phyloP scores from a whole-genome alignment of 2,888 invertebrate genomes.

The Himalopsyche japonica region DNA sequence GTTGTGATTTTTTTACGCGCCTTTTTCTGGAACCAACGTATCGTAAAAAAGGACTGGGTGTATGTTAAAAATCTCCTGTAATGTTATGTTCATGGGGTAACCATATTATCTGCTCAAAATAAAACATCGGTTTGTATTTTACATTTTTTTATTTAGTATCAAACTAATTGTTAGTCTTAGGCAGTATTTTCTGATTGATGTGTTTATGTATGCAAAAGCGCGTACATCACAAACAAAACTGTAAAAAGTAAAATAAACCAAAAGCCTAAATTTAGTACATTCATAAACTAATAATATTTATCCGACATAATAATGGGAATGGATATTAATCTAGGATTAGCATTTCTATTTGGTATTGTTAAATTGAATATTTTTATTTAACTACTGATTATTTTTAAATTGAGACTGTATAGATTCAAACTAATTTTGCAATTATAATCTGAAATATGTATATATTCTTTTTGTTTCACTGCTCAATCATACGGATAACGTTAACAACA shows the following conservation, averaged over 20 bases:
- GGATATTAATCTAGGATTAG: conserved; percentile 32
- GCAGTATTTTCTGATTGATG: conserved; percentile 24
- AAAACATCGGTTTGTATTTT: neutral
- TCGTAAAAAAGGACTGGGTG: too few relatives aligned
- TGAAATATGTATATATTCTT: too few relatives aligned
- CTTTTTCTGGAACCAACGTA: too few relatives aligned
- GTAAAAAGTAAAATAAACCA: conserved; percentile 10
- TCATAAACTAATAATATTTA: conserved; percentile 5
- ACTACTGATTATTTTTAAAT: neutral
- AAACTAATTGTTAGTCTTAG: conserved; percentile 36
- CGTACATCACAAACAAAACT: conserved; percentile 17
- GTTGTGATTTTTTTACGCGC: too few relatives aligned
- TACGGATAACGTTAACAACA: too few relatives aligned
- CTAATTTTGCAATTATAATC: too few relatives aligned
- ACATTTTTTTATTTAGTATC: conserved; percentile 36
- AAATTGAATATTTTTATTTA: conserved; percentile 19
- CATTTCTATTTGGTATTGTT: conserved; percentile 41
- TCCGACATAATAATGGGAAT: neutral
- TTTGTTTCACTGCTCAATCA: too few relatives aligned
- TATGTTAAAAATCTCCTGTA: too few relatives aligned
- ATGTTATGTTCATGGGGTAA: too few relatives aligned
- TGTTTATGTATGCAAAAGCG: neutral
- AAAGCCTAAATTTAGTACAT: conserved; percentile 11
- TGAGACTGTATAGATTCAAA: neutral
- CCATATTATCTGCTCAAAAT: neutral